A percentile compares a stretch with the other conserved stretches of the same genome.
Conservation (phyloP, 2,888 invertebrate species). For the Autographa gamma region DNA sequence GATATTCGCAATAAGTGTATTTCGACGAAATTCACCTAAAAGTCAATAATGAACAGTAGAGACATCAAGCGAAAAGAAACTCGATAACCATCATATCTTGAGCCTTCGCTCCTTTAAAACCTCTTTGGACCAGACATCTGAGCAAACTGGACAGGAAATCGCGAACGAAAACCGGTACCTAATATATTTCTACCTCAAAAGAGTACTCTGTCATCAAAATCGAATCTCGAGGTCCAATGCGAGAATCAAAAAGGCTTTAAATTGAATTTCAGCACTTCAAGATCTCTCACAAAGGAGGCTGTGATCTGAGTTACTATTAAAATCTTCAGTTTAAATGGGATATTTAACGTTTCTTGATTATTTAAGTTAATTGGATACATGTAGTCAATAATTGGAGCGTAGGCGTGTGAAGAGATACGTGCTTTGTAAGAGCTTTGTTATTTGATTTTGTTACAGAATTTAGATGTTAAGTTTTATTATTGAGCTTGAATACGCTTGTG, state of each 20-base stretch:
- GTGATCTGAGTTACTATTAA: slow-evolving; percentile 39
- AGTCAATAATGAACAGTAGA: slow-evolving; percentile 56
- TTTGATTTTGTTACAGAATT: neutral
- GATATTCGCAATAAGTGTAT: slow-evolving; percentile 9
- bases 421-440: neutral
- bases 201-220: slow-evolving; percentile 64
- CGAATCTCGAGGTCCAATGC: slow-evolving; percentile 60
- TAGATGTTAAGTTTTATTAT: neutral
- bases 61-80: slow-evolving; percentile 45
- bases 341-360: slow-evolving; percentile 37
- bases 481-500: neutral
- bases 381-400: slow-evolving; percentile 35
- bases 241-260: slow-evolving; percentile 66
- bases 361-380: slow-evolving; percentile 18
- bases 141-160: slow-evolving; percentile 44
- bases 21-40: slow-evolving; percentile 53
- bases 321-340: slow-evolving; percentile 35
- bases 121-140: slow-evolving; percentile 13
- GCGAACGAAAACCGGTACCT: slow-evolving; percentile 52
- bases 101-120: slow-evolving; percentile 3
- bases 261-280: slow-evolving; percentile 67
- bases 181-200: slow-evolving; percentile 63
- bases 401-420: slow-evolving; percentile 1
- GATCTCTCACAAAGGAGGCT: slow-evolving; percentile 58
- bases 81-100: slow-evolving; percentile 31